Percentiles rank a stretch among this genome's conserved stretches.
Conservation (phyloP, 2,888 invertebrate species). For the Lasioglossum vierecki region DNA sequence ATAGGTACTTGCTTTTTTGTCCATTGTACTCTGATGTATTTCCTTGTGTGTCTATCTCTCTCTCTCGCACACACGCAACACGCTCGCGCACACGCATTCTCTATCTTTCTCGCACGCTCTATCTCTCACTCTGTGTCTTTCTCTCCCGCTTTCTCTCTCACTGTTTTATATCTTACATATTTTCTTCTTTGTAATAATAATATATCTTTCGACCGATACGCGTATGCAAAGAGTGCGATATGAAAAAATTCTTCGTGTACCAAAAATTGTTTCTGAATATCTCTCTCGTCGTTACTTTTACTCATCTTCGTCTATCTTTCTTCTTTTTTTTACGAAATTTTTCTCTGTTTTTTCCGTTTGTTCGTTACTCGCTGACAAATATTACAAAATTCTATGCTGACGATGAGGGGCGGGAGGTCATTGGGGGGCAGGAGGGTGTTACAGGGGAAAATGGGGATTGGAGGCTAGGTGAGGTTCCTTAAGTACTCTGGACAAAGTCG, state of each 20-base stretch:
- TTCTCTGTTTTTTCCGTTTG: constrained; percentile 24
- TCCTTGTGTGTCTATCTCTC: constrained; percentile 36
- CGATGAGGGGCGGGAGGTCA: constrained; percentile 61
- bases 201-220: constrained; percentile 67
- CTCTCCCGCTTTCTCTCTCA: constrained; percentile 45
- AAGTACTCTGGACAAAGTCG: constrained; percentile 81
- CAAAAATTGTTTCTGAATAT: constrained; percentile 69
- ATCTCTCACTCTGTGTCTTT: constrained; percentile 47
- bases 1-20: constrained; percentile 81
- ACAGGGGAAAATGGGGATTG: constrained; percentile 43
- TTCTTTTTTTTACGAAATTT: constrained; percentile 28
- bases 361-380: constrained; percentile 60
- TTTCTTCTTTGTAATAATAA: constrained; percentile 58
- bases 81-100: background rate
- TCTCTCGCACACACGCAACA: constrained; percentile 8
- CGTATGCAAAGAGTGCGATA: constrained; percentile 68
- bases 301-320: background rate
- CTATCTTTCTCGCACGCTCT: constrained; percentile 29
- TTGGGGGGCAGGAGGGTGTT: constrained; percentile 43
- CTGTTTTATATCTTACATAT: constrained; percentile 61
- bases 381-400: constrained; percentile 76
- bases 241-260: constrained; percentile 71
- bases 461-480: constrained; percentile 57
- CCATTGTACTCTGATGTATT: constrained; percentile 80
- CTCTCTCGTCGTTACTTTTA: constrained; percentile 5